Evolutionary conservation across 2,888 invertebrate species (phyloP).

Genomic region (Brachyptera putata): DNA sequence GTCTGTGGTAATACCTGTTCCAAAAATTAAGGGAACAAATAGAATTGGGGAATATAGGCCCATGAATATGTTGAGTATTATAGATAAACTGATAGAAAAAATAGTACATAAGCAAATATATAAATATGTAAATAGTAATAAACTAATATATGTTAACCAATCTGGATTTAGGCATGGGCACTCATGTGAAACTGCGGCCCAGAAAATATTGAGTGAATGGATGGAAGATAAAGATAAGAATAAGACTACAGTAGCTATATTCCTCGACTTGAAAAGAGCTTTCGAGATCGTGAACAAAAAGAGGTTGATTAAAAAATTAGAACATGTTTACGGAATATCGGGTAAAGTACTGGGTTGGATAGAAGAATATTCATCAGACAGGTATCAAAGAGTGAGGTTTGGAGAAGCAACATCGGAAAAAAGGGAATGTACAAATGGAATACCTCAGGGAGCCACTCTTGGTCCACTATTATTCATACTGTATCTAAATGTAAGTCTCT

Average conservation of each 20-base stretch:
- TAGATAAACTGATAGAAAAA: too few species aligned
- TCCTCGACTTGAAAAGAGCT: neutral
- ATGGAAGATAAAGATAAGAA: neutral
- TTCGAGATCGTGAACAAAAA: neutral
- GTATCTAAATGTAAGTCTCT: neutral
- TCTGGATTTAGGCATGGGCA: neutral
- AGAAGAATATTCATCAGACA: neutral
- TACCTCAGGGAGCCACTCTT: neutral
- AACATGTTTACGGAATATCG: neutral
- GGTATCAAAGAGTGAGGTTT: neutral
- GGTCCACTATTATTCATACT: neutral
- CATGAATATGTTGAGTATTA: too few species aligned
- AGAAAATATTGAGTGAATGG: neutral
- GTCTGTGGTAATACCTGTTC: too few species aligned
- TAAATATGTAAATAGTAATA: too few species aligned
- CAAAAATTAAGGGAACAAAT: too few species aligned
- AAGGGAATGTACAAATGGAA: too few species aligned
- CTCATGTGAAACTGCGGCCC: neutral
- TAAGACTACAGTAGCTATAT: neutral
- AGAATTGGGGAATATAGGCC: too few species aligned
- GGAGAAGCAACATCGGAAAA: neutral
- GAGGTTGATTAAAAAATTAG: neutral
- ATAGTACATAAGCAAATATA: too few species aligned
- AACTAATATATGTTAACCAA: neutral
- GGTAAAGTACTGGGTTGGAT: neutral